Evolutionary conservation across 2,113 vertebrate genomes (phyloP), one percentile per base, ranked within the genome.

Genomic region (Cheirogaleus medius): DNA sequence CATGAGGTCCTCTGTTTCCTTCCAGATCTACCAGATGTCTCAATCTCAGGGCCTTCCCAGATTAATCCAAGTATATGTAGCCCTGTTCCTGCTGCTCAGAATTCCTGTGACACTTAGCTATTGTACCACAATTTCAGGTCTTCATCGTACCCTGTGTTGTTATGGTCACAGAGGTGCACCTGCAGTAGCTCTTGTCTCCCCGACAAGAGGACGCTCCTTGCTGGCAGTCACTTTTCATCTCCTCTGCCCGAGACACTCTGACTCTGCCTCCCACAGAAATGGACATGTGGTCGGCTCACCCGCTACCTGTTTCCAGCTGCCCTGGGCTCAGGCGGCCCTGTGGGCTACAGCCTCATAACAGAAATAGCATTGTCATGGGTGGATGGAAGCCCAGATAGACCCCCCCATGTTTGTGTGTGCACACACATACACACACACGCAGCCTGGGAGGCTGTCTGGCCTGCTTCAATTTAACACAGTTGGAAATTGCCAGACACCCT

Each of bases 231-330:
- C 47, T 37, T 54, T 8, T 18, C 29, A 17, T 60, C 74, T 77
- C 68, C 73, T 77, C 83, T 68, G 71, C 52, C 77, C 54, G 63
- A 64, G 68, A 20, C 9, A 13, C 66, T 90, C 52, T 39, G 17
- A 66, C 12, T 34, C 56, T 56, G 83, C 91, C 87, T 77, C 12
- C 20, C 47, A 44, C 10, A 21, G 44, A 64, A 77, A 49, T 34
- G 2, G 4, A 23, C 12, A 37, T 1, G 0, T 1, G 0, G 21
- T 8, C 18, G 4, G 8, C 54, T 82, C 27, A 49, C 15, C 34
- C 44, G 42, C 49, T 58, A 1, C 58, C 88, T n/a, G 0, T 44
- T 37, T 93, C 74, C 68, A 69, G 5, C 6, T 77, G 52, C 77
- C n/a, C 37, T 23, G 54, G 15, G 42, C 23, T 42, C 14, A 17